phyloP scores from a whole-genome alignment of 2,888 invertebrate species.

The Dynastes hyllus region DNA sequence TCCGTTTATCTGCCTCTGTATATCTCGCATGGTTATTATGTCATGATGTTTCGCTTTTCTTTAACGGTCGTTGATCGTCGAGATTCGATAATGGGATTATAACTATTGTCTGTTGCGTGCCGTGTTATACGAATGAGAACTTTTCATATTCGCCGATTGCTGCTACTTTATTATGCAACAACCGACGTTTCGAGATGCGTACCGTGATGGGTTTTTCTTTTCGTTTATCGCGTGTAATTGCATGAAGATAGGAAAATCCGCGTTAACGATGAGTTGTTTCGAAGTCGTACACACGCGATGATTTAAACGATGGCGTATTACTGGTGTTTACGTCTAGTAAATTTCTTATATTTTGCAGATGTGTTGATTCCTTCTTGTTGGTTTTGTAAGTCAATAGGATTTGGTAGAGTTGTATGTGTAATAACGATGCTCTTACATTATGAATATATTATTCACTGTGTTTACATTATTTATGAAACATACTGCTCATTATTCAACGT shows the following conservation, averaged over 20 bases:
- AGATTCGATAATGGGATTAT: conserved; percentile 35
- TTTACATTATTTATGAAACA: too few relatives aligned
- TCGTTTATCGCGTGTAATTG: conserved; percentile 9
- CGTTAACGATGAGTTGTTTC: conserved; percentile 12
- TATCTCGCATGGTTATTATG: conserved; percentile 21
- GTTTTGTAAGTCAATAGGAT: too few relatives aligned
- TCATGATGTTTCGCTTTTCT: conserved; percentile 20
- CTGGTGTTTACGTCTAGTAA: too few relatives aligned
- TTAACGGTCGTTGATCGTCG: conserved; percentile 22
- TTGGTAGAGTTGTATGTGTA: too few relatives aligned
- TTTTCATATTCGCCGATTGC: conserved; percentile 6
- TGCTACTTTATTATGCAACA: conserved; percentile 19
- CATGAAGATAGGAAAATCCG: conserved; percentile 9
- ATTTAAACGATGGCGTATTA: too few relatives aligned
- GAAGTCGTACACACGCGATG: background rate
- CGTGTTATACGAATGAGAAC: conserved; percentile 25
- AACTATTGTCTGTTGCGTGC: conserved; percentile 41
- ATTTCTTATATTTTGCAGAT: too few relatives aligned
- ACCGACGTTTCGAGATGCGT: background rate
- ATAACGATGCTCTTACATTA: too few relatives aligned
- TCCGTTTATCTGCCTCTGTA: conserved; percentile 20
- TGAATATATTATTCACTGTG: too few relatives aligned
- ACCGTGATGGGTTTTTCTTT: background rate
- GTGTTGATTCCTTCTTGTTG: too few relatives aligned
- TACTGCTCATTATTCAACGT: too few relatives aligned